Conservation (phyloP, 2,888 invertebrate species). For the Noctua janthina region DNA sequence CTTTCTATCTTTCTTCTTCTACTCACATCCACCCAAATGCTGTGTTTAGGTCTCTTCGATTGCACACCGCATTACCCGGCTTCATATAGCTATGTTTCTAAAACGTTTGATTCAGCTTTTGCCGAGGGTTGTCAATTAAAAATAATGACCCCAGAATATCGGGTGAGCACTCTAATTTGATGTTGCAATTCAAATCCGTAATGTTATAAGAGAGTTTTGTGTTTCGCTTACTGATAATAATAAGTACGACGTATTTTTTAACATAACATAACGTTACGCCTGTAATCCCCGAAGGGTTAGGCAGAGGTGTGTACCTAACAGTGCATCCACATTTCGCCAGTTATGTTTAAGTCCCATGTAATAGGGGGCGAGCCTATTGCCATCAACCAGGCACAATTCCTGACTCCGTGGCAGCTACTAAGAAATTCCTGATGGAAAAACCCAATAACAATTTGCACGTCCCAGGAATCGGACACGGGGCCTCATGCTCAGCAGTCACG, state of each 20-base stretch:
- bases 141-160: conserved; percentile 27
- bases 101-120: conserved; percentile 20
- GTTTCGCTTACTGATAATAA: not conserved
- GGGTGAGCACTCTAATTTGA: conserved; percentile 19
- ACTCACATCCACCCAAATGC: not conserved
- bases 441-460: too few species aligned
- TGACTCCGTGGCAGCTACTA: too few species aligned
- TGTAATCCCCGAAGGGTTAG: too few species aligned
- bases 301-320: too few species aligned
- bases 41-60: not conserved
- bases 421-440: too few species aligned
- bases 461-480: too few species aligned
- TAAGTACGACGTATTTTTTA: not conserved
- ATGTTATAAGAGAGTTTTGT: not conserved
- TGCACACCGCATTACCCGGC: not conserved
- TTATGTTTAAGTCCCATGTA: too few species aligned
- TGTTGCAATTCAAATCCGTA: conserved; percentile 18
- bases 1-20: not conserved
- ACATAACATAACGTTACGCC: too few species aligned
- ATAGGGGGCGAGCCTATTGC: too few species aligned
- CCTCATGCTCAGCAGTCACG: too few species aligned
- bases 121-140: conserved; percentile 31
- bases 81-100: conserved; percentile 12
- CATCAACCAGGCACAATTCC: too few species aligned
- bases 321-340: too few species aligned